Conservation (phyloP, 2,888 invertebrate genomes). For the Pseudanteris insignis region DNA sequence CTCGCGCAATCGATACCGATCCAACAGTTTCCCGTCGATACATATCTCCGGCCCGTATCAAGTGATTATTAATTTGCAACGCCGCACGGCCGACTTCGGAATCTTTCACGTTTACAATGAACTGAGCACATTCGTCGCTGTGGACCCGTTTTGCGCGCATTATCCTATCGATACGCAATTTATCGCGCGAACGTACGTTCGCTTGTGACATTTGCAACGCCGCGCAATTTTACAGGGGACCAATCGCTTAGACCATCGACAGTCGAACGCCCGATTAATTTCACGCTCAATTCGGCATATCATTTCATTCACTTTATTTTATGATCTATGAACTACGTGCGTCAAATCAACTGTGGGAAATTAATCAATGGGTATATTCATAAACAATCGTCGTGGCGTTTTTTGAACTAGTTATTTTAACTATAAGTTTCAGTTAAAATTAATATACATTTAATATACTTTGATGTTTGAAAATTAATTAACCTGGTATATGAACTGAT, state of each 20-base stretch:
- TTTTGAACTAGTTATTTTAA: no score
- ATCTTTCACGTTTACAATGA: constrained; percentile 24
- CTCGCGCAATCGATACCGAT: constrained; percentile 26
- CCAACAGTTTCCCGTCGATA: constrained; percentile 27
- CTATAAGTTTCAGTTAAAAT: no score
- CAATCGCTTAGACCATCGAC: constrained; percentile 24
- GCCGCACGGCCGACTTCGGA: constrained; percentile 9
- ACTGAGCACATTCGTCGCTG: not conserved
- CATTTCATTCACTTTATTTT: constrained; percentile 15
- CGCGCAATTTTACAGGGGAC: constrained; percentile 30
- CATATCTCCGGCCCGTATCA: constrained; percentile 17
- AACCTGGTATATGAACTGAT: no score
- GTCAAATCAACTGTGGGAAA: constrained; percentile 20
- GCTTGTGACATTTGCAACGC: constrained; percentile 35
- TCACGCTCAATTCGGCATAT: constrained; percentile 32
- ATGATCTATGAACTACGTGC: constrained; percentile 5
- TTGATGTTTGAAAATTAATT: no score
- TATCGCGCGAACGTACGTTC: constrained; percentile 18
- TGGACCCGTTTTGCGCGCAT: not conserved
- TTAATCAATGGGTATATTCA: no score
- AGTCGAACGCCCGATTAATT: constrained; percentile 31
- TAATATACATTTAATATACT: no score
- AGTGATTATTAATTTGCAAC: constrained; percentile 32
- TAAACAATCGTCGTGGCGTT: no score
- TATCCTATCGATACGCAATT: constrained; percentile 28